A percentile compares a stretch with the other conserved stretches of the same genome.
Evolutionary conservation across 2,113 vertebrate genomes (phyloP).

Genomic region (Mormyrus iriodes): DNA sequence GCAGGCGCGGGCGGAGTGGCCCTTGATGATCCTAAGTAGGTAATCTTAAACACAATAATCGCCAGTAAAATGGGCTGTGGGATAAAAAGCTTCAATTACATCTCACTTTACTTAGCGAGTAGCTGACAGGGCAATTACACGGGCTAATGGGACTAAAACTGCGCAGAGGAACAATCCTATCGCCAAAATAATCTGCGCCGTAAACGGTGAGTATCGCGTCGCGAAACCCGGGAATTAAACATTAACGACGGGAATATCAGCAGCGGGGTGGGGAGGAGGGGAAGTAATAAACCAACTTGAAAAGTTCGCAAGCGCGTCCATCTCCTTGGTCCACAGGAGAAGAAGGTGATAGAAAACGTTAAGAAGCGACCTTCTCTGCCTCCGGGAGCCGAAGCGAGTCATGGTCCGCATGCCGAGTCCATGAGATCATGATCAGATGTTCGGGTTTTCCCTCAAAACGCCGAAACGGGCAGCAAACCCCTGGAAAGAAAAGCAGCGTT

Average conservation of each 20-base stretch:
- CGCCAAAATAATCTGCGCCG: not conserved
- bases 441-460: slow-evolving; percentile 1
- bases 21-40: slow-evolving; percentile 84
- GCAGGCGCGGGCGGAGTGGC: slow-evolving; percentile 80
- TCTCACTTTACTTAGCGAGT: not conserved
- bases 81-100: not conserved
- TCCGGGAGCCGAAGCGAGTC: slow-evolving; percentile 44
- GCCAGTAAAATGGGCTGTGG: not conserved
- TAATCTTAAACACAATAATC: slow-evolving; percentile 68
- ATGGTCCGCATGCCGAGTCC: slow-evolving; percentile 37
- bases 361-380: slow-evolving; percentile 42
- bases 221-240: not conserved
- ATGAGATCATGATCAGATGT: slow-evolving; percentile 48
- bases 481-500: not conserved
- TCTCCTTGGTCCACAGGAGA: slow-evolving; percentile 56
- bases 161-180: not conserved
- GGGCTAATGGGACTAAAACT: not conserved
- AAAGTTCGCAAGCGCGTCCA: slow-evolving; percentile 59
- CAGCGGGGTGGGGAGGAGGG: no score
- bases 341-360: slow-evolving; percentile 53
- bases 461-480: slow-evolving; percentile 12
- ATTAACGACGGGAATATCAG: not conserved
- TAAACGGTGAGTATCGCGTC: not conserved
- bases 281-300: slow-evolving; percentile 57
- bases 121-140: not conserved